Conservation (phyloP, 2,113 vertebrate species). For the Pteronura brasiliensis region DNA sequence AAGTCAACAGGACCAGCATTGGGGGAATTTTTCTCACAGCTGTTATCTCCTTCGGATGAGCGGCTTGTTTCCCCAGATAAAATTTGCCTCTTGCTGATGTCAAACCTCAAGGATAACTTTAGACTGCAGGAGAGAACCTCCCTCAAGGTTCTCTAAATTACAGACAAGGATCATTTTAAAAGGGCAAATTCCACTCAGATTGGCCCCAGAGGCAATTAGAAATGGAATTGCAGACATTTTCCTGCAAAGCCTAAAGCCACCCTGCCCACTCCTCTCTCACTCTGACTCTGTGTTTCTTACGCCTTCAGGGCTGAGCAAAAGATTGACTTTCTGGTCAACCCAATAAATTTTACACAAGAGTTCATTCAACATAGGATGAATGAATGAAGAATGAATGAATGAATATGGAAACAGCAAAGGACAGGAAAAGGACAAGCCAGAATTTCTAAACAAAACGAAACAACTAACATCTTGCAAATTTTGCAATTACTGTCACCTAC, state of each 20-base stretch:
- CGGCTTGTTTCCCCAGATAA: slow-evolving; percentile 29
- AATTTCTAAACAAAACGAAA: slow-evolving; percentile 31
- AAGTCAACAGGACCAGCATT: slow-evolving; percentile 65
- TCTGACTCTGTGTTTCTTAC: neutral
- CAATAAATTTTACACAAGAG: neutral
- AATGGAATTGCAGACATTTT: neutral
- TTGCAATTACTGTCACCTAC: slow-evolving; percentile 44
- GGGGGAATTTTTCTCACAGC: slow-evolving; percentile 47
- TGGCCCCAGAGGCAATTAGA: neutral
- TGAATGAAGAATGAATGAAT: neutral
- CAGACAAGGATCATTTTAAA: slow-evolving; percentile 27
- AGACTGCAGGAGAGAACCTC: neutral
- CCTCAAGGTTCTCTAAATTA: slow-evolving; percentile 48
- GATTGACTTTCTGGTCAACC: neutral
- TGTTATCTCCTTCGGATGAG: slow-evolving; percentile 48
- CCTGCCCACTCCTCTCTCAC: too few relatives aligned
- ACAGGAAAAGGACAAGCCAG: slow-evolving; percentile 7
- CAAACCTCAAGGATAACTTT: slow-evolving; percentile 52
- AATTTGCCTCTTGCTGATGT: slow-evolving; percentile 42
- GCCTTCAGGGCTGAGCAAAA: neutral
- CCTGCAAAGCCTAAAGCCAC: neutral
- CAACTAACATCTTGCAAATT: slow-evolving; percentile 49
- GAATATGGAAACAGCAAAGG: slow-evolving; percentile 21
- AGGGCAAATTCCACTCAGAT: neutral
- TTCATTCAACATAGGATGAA: neutral